Percentiles rank a stretch among this genome's conserved stretches.
phyloP scores from a whole-genome alignment of 2,888 invertebrate genomes.

The Microdon myrmicae region DNA sequence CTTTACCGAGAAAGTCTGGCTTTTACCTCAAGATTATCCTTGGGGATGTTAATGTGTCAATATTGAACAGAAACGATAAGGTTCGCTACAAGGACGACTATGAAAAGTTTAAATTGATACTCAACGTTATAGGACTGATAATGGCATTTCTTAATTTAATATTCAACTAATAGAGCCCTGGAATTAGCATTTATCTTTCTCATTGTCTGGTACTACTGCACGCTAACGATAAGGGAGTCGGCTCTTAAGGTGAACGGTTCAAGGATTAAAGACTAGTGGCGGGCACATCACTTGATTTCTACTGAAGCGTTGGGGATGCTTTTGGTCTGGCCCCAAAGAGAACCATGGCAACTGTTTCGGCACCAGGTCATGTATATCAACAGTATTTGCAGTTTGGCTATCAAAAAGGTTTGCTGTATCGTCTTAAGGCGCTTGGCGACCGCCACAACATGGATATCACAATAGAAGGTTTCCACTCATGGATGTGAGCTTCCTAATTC shows the following conservation, averaged over 20 bases:
- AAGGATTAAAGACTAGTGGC: conserved; percentile 97
- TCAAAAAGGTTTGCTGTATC: conserved; percentile 89
- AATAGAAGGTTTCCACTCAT: conserved; percentile 98
- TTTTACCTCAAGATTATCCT: conserved; percentile 92
- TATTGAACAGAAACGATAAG: conserved; percentile 96
- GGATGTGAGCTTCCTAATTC: conserved; percentile 99
- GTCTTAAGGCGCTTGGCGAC: conserved; percentile 92
- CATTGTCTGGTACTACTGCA: conserved; percentile 99
- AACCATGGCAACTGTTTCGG: conserved; percentile 89
- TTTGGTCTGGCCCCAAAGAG: conserved; percentile 96
- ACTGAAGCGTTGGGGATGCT: conserved; percentile 94
- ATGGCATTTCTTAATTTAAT: conserved; percentile 86
- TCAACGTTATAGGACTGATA: conserved; percentile 91
- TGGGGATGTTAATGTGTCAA: conserved; percentile 97
- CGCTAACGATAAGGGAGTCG: conserved; percentile 97
- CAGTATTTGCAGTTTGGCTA: conserved; percentile 96
- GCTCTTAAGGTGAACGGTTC: conserved; percentile 99
- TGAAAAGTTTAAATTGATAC: conserved; percentile 96
- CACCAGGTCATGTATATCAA: conserved; percentile 94
- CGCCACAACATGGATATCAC: conserved; percentile 99
- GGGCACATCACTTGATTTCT: conserved; percentile 97
- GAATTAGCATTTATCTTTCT: conserved; percentile 92
- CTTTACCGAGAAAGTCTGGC: conserved; percentile 92
- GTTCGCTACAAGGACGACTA: conserved; percentile 96
- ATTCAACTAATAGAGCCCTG: conserved; percentile 82